phyloP scores from a whole-genome alignment of 2,113 vertebrate species.

The Heteronetta atricapilla region DNA sequence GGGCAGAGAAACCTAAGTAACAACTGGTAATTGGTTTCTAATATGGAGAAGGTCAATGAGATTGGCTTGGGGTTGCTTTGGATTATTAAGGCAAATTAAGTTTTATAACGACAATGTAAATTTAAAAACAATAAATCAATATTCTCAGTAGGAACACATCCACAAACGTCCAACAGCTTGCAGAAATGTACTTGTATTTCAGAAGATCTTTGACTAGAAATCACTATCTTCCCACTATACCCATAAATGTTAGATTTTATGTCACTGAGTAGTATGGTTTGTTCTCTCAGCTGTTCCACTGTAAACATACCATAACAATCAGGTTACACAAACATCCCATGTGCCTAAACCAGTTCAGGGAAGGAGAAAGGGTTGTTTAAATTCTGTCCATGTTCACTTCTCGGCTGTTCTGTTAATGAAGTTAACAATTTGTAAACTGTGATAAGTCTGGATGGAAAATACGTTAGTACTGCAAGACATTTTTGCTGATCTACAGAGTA shows the following conservation, averaged over 20 bases:
- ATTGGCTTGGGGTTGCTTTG: not conserved
- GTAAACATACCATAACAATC: not conserved
- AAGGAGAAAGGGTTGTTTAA: slow-evolving; percentile 2
- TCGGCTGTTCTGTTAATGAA: not conserved
- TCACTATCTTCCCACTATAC: accelerated
- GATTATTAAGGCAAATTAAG: not conserved
- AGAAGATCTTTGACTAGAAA: not conserved
- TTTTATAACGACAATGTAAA: not conserved
- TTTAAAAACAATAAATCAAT: not conserved
- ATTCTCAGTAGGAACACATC: not conserved
- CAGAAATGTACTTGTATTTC: not conserved
- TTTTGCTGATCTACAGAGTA: not conserved
- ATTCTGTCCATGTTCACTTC: not conserved
- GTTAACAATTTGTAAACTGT: not conserved
- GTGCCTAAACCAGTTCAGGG: not conserved
- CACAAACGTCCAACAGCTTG: not conserved
- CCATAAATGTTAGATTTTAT: not conserved
- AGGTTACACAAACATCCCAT: not conserved
- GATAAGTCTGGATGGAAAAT: not conserved
- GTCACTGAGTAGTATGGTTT: not conserved
- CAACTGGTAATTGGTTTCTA: not conserved
- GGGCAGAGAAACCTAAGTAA: not conserved
- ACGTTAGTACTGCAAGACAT: not conserved
- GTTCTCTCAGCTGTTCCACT: not conserved
- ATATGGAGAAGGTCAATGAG: not conserved